Evolutionary conservation across 2,797 vertebrate genomes (phyloP).

Genomic region (Pogonophryne albipinna): DNA sequence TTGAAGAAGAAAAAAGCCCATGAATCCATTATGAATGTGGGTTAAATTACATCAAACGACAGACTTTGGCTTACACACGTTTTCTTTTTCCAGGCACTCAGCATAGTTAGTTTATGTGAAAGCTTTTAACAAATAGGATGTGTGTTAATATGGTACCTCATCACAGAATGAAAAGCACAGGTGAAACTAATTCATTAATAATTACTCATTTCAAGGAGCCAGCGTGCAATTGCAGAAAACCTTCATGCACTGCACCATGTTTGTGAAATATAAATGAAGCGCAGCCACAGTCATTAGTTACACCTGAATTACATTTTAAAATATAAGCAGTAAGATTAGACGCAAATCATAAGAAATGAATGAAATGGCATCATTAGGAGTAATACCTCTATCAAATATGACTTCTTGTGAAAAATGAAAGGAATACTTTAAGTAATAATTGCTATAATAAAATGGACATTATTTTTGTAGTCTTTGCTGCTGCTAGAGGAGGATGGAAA

Average conservation of each 20-base stretch:
- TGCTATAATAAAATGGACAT: conserved; percentile 8
- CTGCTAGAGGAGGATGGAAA: conserved; percentile 37
- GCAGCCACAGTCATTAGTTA: background rate
- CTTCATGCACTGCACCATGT: background rate
- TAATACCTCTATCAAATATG: background rate
- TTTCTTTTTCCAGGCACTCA: background rate
- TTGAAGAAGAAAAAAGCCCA: too few species aligned
- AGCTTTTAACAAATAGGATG: background rate
- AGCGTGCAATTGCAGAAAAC: background rate
- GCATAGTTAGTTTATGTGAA: background rate
- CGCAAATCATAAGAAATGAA: background rate
- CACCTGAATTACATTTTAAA: background rate
- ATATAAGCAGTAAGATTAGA: background rate
- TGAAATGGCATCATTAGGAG: background rate
- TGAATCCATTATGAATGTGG: background rate
- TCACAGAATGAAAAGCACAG: background rate
- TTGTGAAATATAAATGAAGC: background rate
- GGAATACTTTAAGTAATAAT: background rate
- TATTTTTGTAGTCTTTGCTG: conserved; percentile 29
- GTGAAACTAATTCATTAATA: conserved; percentile 1
- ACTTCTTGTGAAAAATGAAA: background rate
- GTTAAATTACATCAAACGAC: background rate
- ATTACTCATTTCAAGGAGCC: background rate
- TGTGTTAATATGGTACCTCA: background rate
- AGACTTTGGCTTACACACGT: background rate